Base-by-base conservation (phyloP, 2,888 invertebrate species). In the Plemyria rubiginata region DNA sequence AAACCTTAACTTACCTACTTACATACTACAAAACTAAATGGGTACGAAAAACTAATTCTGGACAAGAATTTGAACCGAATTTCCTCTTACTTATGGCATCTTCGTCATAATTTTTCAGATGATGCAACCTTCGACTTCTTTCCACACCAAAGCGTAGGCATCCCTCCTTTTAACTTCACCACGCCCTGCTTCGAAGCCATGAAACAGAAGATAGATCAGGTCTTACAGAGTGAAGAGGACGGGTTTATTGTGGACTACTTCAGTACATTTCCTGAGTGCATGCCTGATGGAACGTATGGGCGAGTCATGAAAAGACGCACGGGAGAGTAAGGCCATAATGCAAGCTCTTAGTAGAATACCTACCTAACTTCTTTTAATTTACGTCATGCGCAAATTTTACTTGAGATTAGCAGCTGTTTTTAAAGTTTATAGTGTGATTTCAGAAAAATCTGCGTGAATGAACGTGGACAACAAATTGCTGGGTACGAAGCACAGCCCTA, bases 361-460 rank as follows among this genome's bases (percentile, higher is more conserved):
- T n/a, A n/a, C n/a, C n/a, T n/a, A n/a, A n/a, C n/a, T n/a, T n/a
- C n/a, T n/a, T n/a, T n/a, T n/a, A n/a, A n/a, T n/a, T n/a, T n/a
- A n/a, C n/a, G n/a, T n/a, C n/a, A n/a, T n/a, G n/a, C n/a, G n/a
- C n/a, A n/a, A n/a, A n/a, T n/a, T n/a, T n/a, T n/a, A n/a, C n/a
- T n/a, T n/a, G n/a, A n/a, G n/a, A n/a, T n/a, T n/a, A n/a, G n/a
- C n/a, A n/a, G n/a, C n/a, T n/a, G n/a, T n/a, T n/a, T n/a, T 32
- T 32, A 1, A 32, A 32, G 4, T 32, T 32, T 32, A 32, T 4
- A 8, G 7, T 32, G 6, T 5, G 2, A 48, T 85, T 86, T 59
- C 72, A 94, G 94, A 49, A 93, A 90, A 83, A 92, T 93, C 58
- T 96, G 96, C 75, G 92, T 94, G 0, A 92, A 95, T 72, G 93